Percentiles rank a stretch among this genome's conserved stretches.
Conservation (phyloP, 2,113 vertebrate species). For the Passerina amoena region DNA sequence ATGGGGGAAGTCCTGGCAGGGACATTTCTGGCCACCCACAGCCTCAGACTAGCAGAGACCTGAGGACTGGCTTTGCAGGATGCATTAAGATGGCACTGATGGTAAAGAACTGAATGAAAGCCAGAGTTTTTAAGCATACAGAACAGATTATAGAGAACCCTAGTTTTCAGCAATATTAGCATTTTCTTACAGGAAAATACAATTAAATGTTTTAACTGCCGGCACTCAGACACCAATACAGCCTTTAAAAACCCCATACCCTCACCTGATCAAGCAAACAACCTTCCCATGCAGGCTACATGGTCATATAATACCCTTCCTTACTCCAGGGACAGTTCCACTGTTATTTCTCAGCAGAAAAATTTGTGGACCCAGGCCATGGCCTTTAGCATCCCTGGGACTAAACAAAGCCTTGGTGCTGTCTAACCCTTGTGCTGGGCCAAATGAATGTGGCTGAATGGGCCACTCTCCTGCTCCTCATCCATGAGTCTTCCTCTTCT, state of each 20-base stretch:
- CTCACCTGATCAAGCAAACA: not conserved
- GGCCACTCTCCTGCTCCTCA: not conserved
- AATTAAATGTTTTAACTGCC: not conserved
- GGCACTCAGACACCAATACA: not conserved
- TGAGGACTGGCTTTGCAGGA: not conserved
- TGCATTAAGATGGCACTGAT: not conserved
- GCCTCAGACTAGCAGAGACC: not conserved
- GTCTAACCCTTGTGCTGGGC: not conserved
- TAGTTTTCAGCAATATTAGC: slow-evolving; percentile 14
- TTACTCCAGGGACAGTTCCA: not conserved
- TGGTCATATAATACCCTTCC: not conserved
- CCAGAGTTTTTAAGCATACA: not conserved
- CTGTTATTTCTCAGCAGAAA: not conserved
- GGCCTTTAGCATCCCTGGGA: not conserved
- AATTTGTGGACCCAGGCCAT: not conserved
- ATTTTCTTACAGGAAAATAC: slow-evolving; percentile 23
- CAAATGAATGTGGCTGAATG: not conserved
- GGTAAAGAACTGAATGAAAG: not conserved
- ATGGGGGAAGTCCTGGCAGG: not conserved
- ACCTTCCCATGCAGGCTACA: not conserved
- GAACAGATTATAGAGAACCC: not conserved
- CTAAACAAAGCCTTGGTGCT: not conserved
- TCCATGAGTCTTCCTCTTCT: not conserved
- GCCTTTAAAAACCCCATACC: not conserved
- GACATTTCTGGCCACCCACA: not conserved